These are phyloP conservation scores for Pegea sp. DNA, from an alignment of 23 tunicate species.

Conservation along the genomic window DNA sequence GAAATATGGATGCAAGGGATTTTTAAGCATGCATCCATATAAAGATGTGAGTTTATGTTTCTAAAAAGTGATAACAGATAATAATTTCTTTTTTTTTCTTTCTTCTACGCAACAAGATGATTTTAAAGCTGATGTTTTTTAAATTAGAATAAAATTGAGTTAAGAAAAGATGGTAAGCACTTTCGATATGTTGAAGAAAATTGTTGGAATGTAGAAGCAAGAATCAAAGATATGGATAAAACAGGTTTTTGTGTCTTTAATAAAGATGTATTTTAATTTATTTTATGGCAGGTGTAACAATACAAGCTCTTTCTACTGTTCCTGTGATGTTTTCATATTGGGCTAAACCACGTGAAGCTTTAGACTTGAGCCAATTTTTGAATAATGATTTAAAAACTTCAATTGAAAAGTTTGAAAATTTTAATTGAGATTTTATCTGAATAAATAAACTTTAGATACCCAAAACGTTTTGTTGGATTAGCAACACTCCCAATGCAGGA, in stretches of 20 bases:
- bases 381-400: slow-evolving; percentile 35
- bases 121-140: too few relatives aligned
- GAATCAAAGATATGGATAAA: slow-evolving; percentile 75
- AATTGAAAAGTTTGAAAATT: slow-evolving; percentile 13
- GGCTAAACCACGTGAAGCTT: slow-evolving; percentile 71
- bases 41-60: slow-evolving; percentile 21
- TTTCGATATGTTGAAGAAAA: slow-evolving; percentile 62
- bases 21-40: slow-evolving; percentile 30
- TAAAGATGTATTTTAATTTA: slow-evolving; percentile 1
- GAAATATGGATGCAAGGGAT: slow-evolving; percentile 70
- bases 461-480: slow-evolving; percentile 74
- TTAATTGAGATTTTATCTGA: too few relatives aligned
- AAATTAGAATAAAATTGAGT: slow-evolving; percentile 36
- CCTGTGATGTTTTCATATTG: slow-evolving; percentile 95
- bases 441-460: slow-evolving; percentile 8
- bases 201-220: slow-evolving; percentile 46
- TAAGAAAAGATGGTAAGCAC: slow-evolving; percentile 44
- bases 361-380: slow-evolving; percentile 46
- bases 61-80: not conserved
- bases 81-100: not conserved
- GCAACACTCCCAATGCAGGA: slow-evolving; percentile 95
- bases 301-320: slow-evolving; percentile 88
- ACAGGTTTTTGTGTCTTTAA: slow-evolving; percentile 33
- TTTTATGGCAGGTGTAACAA: slow-evolving; percentile 21
- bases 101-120: too few relatives aligned